Evolutionary conservation across 2,113 vertebrate species (phyloP).

Genomic region (Gopherus evgoodei): DNA sequence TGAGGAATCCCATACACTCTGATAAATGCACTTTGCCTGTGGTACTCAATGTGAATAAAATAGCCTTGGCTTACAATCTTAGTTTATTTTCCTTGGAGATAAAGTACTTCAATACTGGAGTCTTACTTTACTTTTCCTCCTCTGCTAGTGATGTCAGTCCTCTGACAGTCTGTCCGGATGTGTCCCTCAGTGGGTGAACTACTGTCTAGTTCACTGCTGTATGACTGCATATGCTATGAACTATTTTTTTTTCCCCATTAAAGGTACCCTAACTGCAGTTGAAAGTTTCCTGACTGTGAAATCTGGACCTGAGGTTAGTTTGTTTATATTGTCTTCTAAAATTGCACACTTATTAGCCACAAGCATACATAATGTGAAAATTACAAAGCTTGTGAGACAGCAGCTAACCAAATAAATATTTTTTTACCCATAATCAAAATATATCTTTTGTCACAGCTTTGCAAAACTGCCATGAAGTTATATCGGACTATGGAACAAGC

Average conservation of each 20-base stretch:
- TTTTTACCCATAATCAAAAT: neutral
- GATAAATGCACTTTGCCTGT: neutral
- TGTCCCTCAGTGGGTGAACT: neutral
- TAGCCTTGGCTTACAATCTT: neutral
- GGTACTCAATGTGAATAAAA: neutral
- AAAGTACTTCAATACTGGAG: neutral
- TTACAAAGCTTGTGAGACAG: neutral
- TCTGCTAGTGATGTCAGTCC: neutral
- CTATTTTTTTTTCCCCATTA: neutral
- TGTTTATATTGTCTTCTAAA: conserved; percentile 1
- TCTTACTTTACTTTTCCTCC: neutral
- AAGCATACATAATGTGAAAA: neutral
- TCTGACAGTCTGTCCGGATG: neutral
- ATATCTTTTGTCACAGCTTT: neutral
- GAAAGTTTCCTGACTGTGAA: conserved; percentile 91
- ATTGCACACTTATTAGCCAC: neutral
- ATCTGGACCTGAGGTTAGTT: conserved; percentile 88
- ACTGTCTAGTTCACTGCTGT: neutral
- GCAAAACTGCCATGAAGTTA: neutral
- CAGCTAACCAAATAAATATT: neutral
- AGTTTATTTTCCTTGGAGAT: neutral
- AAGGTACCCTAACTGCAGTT: conserved; percentile 91
- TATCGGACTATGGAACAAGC: neutral
- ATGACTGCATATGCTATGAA: neutral
- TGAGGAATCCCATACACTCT: neutral